A percentile compares a stretch with the other conserved stretches of the same genome.
Conservation (phyloP, 2,888 invertebrate species). For the Watsonalla binaria region DNA sequence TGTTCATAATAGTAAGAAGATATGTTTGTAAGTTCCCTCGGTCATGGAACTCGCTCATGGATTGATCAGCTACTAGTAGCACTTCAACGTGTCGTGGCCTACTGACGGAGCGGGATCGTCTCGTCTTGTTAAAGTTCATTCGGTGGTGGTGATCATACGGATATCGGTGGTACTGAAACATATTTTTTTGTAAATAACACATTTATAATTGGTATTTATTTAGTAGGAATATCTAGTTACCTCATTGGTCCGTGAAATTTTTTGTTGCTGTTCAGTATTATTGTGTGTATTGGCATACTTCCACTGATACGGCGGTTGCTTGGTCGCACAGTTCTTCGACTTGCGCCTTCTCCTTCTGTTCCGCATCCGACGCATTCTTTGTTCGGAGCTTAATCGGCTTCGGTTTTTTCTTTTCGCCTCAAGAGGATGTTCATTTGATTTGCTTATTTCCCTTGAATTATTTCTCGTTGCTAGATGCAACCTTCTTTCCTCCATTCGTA, state of each 20-base stretch:
- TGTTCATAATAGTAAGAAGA: conserved; percentile 94
- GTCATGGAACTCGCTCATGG: conserved; percentile 92
- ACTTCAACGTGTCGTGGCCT: conserved; percentile 90
- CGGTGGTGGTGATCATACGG: conserved; percentile 45
- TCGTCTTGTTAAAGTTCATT: conserved; percentile 28
- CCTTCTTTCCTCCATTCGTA: conserved; percentile 57
- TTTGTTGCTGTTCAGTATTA: conserved; percentile 25
- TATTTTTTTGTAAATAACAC: background rate
- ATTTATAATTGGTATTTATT: background rate
- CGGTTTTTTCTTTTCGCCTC: conserved; percentile 34
- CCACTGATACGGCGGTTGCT: conserved; percentile 68
- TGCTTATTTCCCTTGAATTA: conserved; percentile 48
- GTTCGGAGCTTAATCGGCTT: conserved; percentile 36
- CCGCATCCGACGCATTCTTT: conserved; percentile 44
- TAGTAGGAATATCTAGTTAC: conserved; percentile 13
- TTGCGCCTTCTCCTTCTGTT: conserved; percentile 57
- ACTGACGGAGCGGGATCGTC: conserved; percentile 82
- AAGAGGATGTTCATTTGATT: conserved; percentile 38
- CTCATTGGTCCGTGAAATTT: conserved; percentile 29
- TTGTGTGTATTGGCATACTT: conserved; percentile 38
- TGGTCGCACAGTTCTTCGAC: conserved; percentile 68
- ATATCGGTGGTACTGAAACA: conserved; percentile 41
- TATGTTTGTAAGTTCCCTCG: conserved; percentile 91
- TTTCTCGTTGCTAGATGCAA: conserved; percentile 39
- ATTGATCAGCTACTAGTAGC: conserved; percentile 90